Evolutionary conservation across 2,797 vertebrate species (phyloP).

Genomic region (Urosaurus nigricauda): DNA sequence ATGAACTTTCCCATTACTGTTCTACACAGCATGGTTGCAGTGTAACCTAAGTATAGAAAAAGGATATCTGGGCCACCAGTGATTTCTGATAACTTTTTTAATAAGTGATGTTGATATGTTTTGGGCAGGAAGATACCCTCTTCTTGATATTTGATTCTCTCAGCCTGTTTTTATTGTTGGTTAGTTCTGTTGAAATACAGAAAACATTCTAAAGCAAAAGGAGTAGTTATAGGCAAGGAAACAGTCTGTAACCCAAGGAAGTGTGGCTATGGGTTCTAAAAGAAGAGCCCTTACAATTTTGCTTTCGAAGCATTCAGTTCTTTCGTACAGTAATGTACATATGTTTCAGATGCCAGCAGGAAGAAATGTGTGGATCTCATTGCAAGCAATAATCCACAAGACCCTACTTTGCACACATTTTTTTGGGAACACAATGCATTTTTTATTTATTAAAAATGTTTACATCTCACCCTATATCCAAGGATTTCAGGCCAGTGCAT

Average conservation of each 20-base stretch:
- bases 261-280: background rate
- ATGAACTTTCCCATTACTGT: background rate
- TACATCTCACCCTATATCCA: no score
- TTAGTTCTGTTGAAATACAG: background rate
- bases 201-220: background rate
- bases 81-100: background rate
- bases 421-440: background rate
- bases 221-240: background rate
- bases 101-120: background rate
- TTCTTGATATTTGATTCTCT: background rate
- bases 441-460: no score
- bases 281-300: background rate
- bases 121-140: background rate
- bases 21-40: background rate
- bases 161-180: background rate
- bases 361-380: background rate
- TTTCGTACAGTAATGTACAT: background rate
- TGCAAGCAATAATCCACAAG: background rate
- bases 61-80: no score
- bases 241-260: background rate
- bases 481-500: no score
- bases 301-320: background rate
- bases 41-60: background rate
- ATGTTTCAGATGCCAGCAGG: background rate
- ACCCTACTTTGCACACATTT: background rate